Base-by-base conservation (phyloP, 2,888 invertebrate species). In the Trissolcus japonicus region DNA sequence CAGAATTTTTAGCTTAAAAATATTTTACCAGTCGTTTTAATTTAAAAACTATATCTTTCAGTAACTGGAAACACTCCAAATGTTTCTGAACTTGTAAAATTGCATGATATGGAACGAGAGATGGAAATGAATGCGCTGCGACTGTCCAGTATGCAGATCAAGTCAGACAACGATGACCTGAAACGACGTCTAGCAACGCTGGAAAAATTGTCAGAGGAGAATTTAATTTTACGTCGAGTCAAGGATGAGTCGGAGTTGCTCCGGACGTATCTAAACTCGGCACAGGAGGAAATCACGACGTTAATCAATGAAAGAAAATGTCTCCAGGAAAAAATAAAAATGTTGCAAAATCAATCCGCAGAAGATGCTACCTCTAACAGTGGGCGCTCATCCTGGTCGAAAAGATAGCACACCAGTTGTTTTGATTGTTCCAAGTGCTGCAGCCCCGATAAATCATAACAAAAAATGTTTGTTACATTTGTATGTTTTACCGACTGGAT, bases 261-360 rank as follows among this genome's bases (percentile, higher is more conserved):
- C 6, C 91, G 91, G 81, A 91, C 91, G 6, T 91, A 91, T 82
- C 87, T 94, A 62, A 91, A 91, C 78, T 92, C 93, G 0, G 94
- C 95, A 0, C 95, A 95, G 86, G 94, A 95, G 81, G 94, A 95
- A 76, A 93, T 95, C 0, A 92, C 92, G 6, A 91, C 91, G 61
- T 88, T 95, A 78, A 85, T 95, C 21, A 93, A 93, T 29, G 95
- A 96, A 84, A 96, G 95, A 84, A 92, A 92, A 81, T 92, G 92
- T 56, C 89, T 96, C 57, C 87, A 95, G 79, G 94, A 95, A 75
- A 92, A 93, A 46, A 91, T 95, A 78, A 91, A 92, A 46, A 90
- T 91, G 21, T 88, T 95, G 79, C 94, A 94, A 90, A 94, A 89
- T 79, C 91, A 91, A 79, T 80, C 89, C 46, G 83, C 87, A 54